Evolutionary conservation across 2,797 vertebrate genomes (phyloP).

Genomic region (Microctenopoma lineatum): DNA sequence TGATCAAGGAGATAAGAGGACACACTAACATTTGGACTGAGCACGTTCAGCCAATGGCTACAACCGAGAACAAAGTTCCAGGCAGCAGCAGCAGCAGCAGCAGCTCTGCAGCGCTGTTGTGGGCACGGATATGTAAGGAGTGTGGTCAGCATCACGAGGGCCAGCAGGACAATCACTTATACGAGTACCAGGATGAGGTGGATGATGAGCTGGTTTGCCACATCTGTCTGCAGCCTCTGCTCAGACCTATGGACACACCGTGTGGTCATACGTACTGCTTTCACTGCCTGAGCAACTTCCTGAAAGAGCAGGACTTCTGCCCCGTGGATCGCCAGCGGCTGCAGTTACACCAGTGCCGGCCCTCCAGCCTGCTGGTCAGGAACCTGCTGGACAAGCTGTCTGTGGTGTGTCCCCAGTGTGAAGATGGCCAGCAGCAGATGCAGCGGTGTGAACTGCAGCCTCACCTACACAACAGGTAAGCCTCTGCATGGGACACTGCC

Average conservation of each 20-base stretch:
- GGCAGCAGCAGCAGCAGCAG: slow-evolving; percentile 37
- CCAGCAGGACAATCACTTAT: slow-evolving; percentile 88
- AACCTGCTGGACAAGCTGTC: slow-evolving; percentile 92
- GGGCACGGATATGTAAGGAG: slow-evolving; percentile 87
- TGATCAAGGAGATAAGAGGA: slow-evolving; percentile 49
- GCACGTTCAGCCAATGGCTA: slow-evolving; percentile 57
- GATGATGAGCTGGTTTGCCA: slow-evolving; percentile 94
- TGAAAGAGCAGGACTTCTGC: slow-evolving; percentile 93
- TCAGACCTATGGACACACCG: slow-evolving; percentile 93
- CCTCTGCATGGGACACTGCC: background rate
- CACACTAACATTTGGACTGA: slow-evolving; percentile 39
- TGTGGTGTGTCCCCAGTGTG: slow-evolving; percentile 87
- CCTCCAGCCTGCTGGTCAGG: slow-evolving; percentile 90
- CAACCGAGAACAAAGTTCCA: slow-evolving; percentile 75
- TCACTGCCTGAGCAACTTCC: slow-evolving; percentile 91
- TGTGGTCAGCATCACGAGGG: slow-evolving; percentile 90
- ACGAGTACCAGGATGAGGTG: slow-evolving; percentile 93
- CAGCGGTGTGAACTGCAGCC: slow-evolving; percentile 92
- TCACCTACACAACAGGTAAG: slow-evolving; percentile 93
- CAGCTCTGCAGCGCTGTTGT: slow-evolving; percentile 63
- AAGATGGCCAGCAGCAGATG: slow-evolving; percentile 88
- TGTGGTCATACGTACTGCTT: slow-evolving; percentile 94
- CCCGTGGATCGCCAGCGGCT: slow-evolving; percentile 91
- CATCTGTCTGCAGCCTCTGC: slow-evolving; percentile 93
- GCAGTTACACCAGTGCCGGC: slow-evolving; percentile 89